Base-by-base conservation (phyloP, 2,888 invertebrate species). In the Himalopsyche anomala region DNA sequence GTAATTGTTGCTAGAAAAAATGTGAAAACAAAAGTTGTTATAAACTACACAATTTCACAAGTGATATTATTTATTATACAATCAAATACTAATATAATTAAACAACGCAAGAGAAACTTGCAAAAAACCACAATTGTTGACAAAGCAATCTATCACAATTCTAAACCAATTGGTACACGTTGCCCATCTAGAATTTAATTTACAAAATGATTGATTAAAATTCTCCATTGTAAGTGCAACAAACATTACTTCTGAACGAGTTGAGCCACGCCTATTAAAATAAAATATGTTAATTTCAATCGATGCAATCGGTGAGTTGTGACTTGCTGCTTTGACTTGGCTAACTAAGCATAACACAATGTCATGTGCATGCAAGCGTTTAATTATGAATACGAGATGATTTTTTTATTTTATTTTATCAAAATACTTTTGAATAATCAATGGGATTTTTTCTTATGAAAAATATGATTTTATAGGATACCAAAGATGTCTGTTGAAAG, bases 191-290 rank as follows among this genome's bases (percentile, higher is more conserved):
- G 12, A 15, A 74, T 74, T 38, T 5, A 36, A 74, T 74, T 38
- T 19, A 62, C 74, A 74, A 38, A 6, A 74, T 74, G 38, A 74
- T 74, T 74, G 74, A 74, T 74, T 74, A 38, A 36, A 74, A 74
- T 74, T 74, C 74, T 38, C 38, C 0, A 74, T 74, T 74, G 74
- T 38, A 36, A 36, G 15, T 74, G 74, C 74, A 36, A 19, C 12
- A 9, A 74, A 38, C 38, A 74, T 74, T 74, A 74, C 74, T 74
- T 74, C 38, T 74, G 74, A 36, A 74, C 15, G 36, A 74, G 74
- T 12, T 5, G n/a, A 28, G 15, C 74, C 74, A 36, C 74, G 19
- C 74, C 74, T 74, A 38, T 28, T 36, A 74, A 74, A 74, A 36
- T 19, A 36, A 36, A 5, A 36, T 74, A 74, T 74, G 74, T 74